Evolutionary conservation across 1,140 invertebrate species (phyloP).

Genomic region (Patella vulgata): DNA sequence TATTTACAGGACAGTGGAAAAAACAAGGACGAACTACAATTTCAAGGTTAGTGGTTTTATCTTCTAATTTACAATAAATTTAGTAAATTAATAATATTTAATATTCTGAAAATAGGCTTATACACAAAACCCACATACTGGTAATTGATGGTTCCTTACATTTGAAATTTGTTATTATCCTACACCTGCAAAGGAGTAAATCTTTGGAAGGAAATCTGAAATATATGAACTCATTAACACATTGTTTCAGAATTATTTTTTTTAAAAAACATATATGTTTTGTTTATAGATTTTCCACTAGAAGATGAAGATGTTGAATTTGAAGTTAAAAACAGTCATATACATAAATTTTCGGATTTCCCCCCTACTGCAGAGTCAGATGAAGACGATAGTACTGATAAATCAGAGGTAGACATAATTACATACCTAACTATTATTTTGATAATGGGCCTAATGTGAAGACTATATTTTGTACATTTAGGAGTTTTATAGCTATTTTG

Average conservation of each 20-base stretch:
- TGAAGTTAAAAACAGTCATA: constrained; percentile 45
- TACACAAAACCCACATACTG: neutral
- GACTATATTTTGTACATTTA: constrained; percentile 4
- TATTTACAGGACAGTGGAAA: constrained; percentile 28
- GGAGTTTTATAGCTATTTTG: constrained; percentile 8
- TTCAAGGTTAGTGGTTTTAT: constrained; percentile 36
- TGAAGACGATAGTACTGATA: constrained; percentile 57
- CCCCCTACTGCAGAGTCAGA: constrained; percentile 59
- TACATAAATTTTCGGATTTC: constrained; percentile 62
- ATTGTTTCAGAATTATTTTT: too few species aligned
- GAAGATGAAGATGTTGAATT: constrained; percentile 13
- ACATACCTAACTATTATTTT: too few species aligned
- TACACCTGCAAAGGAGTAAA: too few species aligned
- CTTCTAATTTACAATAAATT: neutral
- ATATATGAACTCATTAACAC: too few species aligned
- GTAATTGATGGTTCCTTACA: neutral
- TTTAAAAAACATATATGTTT: too few species aligned
- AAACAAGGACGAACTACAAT: constrained; percentile 34
- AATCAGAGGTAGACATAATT: constrained; percentile 54
- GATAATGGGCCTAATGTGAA: neutral
- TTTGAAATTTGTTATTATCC: too few species aligned
- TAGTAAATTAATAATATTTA: neutral
- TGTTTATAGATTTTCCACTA: constrained; percentile 8
- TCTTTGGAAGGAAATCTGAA: too few species aligned
- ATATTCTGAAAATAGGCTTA: neutral